Evolutionary conservation across 1,140 invertebrate genomes (phyloP), one percentile per base, ranked within the genome.

Genomic region (Papilio dardanus): DNA sequence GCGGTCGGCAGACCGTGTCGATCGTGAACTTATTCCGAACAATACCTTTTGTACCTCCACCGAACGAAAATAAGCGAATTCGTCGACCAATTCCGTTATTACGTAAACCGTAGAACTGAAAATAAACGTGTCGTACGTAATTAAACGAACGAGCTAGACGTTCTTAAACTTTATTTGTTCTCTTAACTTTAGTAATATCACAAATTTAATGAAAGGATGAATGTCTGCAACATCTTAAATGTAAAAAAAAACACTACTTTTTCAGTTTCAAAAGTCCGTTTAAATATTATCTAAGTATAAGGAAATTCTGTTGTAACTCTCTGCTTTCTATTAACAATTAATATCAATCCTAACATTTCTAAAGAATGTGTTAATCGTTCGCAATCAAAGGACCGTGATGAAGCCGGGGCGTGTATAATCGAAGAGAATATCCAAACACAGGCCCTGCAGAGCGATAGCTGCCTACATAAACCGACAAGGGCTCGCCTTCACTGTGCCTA

Each of bases 21-120:
- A 80, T 92, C 91, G 86, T 92, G 91, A 92, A 91, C 91, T 92
- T 90, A 91, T 85, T 88, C 75, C 31, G 62, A 73, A 74, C 79
- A 78, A 73, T 74, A 75, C 77, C 85, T 84, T 81, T 79, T 83
- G 79, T 84, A 84, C 46, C 30, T 37, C 46, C 24, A 46, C 4
- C 71, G 71, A 58, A 54, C 8, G 71, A 50, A 42, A 71, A 71
- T 54, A 54, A 54, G 50, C 50, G 21, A 62, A 62, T 10, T 19
- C 31, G n/a, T 33, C n/a, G 35, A 73, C 10, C 67, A 40, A 68
- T 19, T 40, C 35, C 19, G 33, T 40, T 68, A 42, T 68, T 37
- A 68, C 19, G 33, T 68, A 37, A 68, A 14, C 33, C 24, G 3
- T 50, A 19, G n/a, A 62, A 62, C 54, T 62, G 54, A 62, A 62